These are phyloP conservation scores for Argopecten irradians DNA, from an alignment of 1,140 invertebrate genomes.

Conservation along the genomic window DNA sequence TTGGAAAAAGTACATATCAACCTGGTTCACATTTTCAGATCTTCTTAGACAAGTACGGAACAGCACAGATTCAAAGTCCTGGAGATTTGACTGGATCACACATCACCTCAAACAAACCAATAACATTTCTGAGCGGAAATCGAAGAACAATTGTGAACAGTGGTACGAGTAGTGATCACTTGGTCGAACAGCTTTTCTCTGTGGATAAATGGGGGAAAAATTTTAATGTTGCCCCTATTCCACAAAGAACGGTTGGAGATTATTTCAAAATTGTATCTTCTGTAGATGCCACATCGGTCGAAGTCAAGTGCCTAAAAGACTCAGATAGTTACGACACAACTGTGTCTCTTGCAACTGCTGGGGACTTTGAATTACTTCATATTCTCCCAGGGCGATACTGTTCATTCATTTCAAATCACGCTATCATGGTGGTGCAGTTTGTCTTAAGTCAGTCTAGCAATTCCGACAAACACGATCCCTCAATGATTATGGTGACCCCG, in stretches of 20 bases:
- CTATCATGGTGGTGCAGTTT: constrained; percentile 36
- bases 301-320: not conserved
- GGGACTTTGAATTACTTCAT: not conserved
- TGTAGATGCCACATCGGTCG: constrained; percentile 31
- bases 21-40: constrained; percentile 30
- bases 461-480: constrained; percentile 29
- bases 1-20: not conserved
- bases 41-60: constrained; percentile 35
- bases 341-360: not conserved
- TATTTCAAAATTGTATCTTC: constrained; percentile 46
- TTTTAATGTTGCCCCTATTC: constrained; percentile 42
- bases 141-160: constrained; percentile 38
- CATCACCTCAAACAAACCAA: constrained; percentile 35
- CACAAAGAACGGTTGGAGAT: constrained; percentile 38
- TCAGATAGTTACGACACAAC: not conserved
- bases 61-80: constrained; percentile 33
- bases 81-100: constrained; percentile 41
- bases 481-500: constrained; percentile 43
- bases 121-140: constrained; percentile 46
- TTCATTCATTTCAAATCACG: constrained; percentile 32
- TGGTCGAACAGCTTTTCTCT: constrained; percentile 40
- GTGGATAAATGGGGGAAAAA: constrained; percentile 43
- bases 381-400: not conserved
- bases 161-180: constrained; percentile 35
- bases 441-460: constrained; percentile 28